Evolutionary conservation across 2,888 invertebrate species (phyloP).

Genomic region (Pandemis heparana): DNA sequence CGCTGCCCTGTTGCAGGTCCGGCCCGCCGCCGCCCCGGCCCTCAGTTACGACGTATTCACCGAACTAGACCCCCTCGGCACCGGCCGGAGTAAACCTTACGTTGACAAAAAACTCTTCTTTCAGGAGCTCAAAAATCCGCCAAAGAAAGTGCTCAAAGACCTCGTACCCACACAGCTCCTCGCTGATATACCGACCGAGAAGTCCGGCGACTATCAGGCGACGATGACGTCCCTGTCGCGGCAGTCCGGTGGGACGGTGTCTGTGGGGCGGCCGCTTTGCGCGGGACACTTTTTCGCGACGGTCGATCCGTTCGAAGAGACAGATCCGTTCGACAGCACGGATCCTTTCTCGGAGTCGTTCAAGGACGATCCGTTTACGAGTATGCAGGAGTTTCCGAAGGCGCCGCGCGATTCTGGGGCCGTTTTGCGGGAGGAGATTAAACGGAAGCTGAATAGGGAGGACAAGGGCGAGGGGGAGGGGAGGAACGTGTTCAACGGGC

Average conservation of each 20-base stretch:
- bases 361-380: slow-evolving; percentile 87
- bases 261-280: slow-evolving; percentile 72
- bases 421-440: slow-evolving; percentile 60
- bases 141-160: slow-evolving; percentile 96
- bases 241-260: slow-evolving; percentile 81
- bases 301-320: slow-evolving; percentile 87
- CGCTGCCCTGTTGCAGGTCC: slow-evolving; percentile 79
- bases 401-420: slow-evolving; percentile 47
- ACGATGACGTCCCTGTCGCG: slow-evolving; percentile 81
- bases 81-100: slow-evolving; percentile 96
- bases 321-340: slow-evolving; percentile 90
- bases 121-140: slow-evolving; percentile 97
- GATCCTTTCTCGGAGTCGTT: slow-evolving; percentile 88
- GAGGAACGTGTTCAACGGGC: slow-evolving; percentile 86
- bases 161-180: slow-evolving; percentile 85
- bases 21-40: slow-evolving; percentile 67
- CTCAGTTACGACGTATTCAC: slow-evolving; percentile 94
- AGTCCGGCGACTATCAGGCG: slow-evolving; percentile 64
- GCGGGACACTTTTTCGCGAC: slow-evolving; percentile 75
- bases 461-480: slow-evolving; percentile 58
- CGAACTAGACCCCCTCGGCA: slow-evolving; percentile 96
- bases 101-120: slow-evolving; percentile 98
- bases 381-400: slow-evolving; percentile 75
- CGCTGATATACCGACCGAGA: slow-evolving; percentile 67
- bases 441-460: slow-evolving; percentile 60